Evolutionary conservation across 2,113 vertebrate species (phyloP), one percentile per base, ranked within the genome.

Genomic region (Terrapene triunguis): DNA sequence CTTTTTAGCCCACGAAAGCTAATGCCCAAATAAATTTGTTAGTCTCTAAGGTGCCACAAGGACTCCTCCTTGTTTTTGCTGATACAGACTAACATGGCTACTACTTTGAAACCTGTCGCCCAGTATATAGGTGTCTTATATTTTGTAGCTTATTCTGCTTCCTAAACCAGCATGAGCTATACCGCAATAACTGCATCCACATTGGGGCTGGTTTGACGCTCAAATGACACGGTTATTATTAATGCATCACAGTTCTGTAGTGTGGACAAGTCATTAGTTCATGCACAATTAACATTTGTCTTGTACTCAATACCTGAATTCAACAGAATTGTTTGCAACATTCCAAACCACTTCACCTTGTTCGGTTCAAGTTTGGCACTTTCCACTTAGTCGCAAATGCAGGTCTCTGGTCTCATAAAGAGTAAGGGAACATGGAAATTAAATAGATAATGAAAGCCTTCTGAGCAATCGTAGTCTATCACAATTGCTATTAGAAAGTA

Each of bases 311-410:
- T 74, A 85, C 35, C 8, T 10, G 44, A 80, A 16, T 89, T 74
- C 69, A 74, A 42, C 21, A 74, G 69, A 42, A 38, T 74, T 74
- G n/a, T 5, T 74, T 22, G 69, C 69, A 74, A 42, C n/a, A 42
- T 65, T 19, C 24, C 78, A 25, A 65, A 12, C 0, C 0, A 1
- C 4, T 13, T 10, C 2, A 24, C 48, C 42, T 24, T 19, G 2
- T 5, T 13, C 32, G 27, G 8, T 4, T 80, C 42, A 14, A 47
- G 50, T 50, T 3, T 78, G 35, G 55, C 25, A 4, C 12, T 62
- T 65, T 83, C 6, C 32, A 17, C 59, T 22, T 22, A 72, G 17
- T 24, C 9, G 65, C 35, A 38, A 72, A 72, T 72, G 65, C 8
- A 38, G 62, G 62, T 35, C 84, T 3, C 8, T 8, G 48, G 25